Evolutionary conservation across 2,888 invertebrate species (phyloP), one percentile per base, ranked within the genome.

Genomic region (Dendrolimus houi): DNA sequence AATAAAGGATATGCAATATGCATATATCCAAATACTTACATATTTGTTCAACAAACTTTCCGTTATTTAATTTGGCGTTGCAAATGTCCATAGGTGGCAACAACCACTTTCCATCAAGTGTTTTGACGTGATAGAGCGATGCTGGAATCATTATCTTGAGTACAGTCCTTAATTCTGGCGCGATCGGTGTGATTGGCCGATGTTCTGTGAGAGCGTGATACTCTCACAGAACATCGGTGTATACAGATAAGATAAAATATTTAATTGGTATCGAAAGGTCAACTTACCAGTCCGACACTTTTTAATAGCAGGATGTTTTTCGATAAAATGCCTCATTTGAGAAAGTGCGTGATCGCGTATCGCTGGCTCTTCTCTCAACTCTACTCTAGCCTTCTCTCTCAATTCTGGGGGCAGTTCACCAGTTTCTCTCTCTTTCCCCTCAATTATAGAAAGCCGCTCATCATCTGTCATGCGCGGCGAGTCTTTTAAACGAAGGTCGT

Each of bases 311-410:
- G 96, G 95, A 85, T 97, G 96, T 79, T 96, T 96, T 55, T 92
- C 87, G 63, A 97, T 95, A 93, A 96, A 97, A 66, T 96, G 94
- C 57, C 96, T 92, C 88, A 97, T 93, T 75, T 96, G 96, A 10
- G 92, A 87, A 69, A 97, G 72, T 0, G 96, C 94, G 67, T 96
- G 95, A 7, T 94, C 93, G 54, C 96, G 89, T 8, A 94, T 92
- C 9, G 92, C 92, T 17, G 96, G 94, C 71, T 97, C 96, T 80
- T 97, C 97, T 54, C 96, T 92, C 29, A 97, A 87, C 76, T 97
- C 96, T 53, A 93, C 87, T 64, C 94, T 89, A 53, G 96, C 96
- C 53, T 92, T 79, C 65, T 92, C 92, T 62, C 92, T 88, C 60
- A 94, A 85, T 63, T 92, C 92, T n/a, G 87, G 83, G 12, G 94